Evolutionary conservation across 2,797 vertebrate genomes (phyloP).

Genomic region (Artibeus lituratus): DNA sequence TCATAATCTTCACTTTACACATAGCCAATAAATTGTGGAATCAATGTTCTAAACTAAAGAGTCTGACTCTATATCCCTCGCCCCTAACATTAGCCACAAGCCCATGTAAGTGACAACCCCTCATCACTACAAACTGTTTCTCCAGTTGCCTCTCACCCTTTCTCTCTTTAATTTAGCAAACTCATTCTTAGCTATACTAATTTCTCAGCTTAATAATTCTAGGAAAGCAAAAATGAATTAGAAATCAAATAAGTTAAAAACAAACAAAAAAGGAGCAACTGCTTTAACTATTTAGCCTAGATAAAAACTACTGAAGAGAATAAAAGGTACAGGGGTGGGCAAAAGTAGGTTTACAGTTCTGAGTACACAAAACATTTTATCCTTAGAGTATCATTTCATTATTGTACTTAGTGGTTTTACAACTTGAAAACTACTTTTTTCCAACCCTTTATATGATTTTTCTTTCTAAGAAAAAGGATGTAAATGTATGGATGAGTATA

Average conservation of each 20-base stretch:
- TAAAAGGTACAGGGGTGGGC: neutral
- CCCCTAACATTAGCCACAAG: neutral
- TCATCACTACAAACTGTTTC: neutral
- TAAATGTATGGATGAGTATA: neutral
- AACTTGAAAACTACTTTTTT: neutral
- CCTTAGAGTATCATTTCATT: neutral
- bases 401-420: neutral
- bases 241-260: neutral
- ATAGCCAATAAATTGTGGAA: neutral
- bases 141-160: neutral
- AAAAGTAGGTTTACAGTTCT: neutral
- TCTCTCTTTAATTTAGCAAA: neutral
- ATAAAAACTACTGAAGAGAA: neutral
- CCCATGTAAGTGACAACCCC: neutral
- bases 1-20: neutral
- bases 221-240: neutral
- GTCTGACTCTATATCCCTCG: neutral
- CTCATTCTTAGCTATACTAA: neutral
- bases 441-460: neutral
- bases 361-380: neutral
- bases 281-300: neutral
- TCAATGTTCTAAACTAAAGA: neutral
- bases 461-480: neutral
- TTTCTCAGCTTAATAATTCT: conserved; percentile 9
- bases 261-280: neutral